A percentile compares a stretch with the other conserved stretches of the same genome.
Evolutionary conservation across 2,888 invertebrate species (phyloP).

Genomic region (Ochropacha duplaris): DNA sequence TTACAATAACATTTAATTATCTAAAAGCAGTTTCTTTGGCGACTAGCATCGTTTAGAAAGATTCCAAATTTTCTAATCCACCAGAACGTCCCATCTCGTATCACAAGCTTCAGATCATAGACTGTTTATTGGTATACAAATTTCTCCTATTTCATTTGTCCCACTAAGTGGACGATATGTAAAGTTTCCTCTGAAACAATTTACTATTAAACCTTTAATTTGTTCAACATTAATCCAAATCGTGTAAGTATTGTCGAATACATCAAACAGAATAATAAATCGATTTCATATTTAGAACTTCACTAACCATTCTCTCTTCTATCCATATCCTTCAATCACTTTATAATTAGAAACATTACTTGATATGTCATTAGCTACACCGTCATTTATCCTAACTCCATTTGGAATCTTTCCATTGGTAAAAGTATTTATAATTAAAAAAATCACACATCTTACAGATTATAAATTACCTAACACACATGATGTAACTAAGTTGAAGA

Average conservation of each 20-base stretch:
- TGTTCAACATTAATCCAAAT: conserved; percentile 70
- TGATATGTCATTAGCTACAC: conserved; percentile 81
- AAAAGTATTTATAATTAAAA: conserved; percentile 68
- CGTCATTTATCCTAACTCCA: conserved; percentile 57
- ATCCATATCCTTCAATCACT: conserved; percentile 40
- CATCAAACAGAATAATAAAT: conserved; percentile 58
- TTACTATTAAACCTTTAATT: conserved; percentile 76
- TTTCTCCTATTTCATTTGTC: conserved; percentile 57
- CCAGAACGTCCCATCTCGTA: conserved; percentile 1
- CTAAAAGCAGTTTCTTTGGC: conserved; percentile 75
- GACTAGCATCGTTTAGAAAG: conserved; percentile 80
- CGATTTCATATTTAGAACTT: conserved; percentile 49
- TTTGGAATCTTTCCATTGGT: conserved; percentile 81
- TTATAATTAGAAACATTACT: conserved; percentile 71
- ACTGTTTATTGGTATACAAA: conserved; percentile 39
- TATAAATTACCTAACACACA: conserved; percentile 67
- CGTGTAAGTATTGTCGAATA: conserved; percentile 72
- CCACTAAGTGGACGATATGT: conserved; percentile 81
- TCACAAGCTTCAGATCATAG: conserved; percentile 32
- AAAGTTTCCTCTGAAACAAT: conserved; percentile 64
- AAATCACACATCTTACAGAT: conserved; percentile 75
- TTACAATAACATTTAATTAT: conserved; percentile 71
- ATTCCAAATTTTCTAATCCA: conserved; percentile 67
- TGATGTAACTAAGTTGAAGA: conserved; percentile 23
- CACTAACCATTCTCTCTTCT: conserved; percentile 65